Percentiles rank a stretch among this genome's conserved stretches.
Evolutionary conservation across 2,797 vertebrate species (phyloP).

Genomic region (Hoplostethus atlanticus): DNA sequence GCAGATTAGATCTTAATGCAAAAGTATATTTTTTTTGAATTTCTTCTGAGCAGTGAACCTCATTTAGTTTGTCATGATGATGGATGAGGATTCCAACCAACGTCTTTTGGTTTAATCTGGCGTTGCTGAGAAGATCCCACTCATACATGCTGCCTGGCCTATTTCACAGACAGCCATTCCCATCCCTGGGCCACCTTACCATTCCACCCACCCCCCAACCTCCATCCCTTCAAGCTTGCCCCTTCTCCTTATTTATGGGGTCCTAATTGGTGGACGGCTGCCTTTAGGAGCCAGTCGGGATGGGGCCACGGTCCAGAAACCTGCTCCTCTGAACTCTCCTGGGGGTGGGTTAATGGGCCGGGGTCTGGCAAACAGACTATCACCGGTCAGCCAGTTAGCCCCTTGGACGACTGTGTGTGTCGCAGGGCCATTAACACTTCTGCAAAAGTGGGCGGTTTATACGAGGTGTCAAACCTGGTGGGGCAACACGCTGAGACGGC

Average conservation of each 20-base stretch:
- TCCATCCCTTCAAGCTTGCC: slow-evolving; percentile 10
- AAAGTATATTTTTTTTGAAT: background rate
- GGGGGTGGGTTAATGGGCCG: slow-evolving; percentile 65
- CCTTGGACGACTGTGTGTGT: slow-evolving; percentile 37
- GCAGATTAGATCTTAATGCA: slow-evolving; percentile 8
- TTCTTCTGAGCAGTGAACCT: background rate
- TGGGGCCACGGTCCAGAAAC: slow-evolving; percentile 55
- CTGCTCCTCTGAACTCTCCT: slow-evolving; percentile 75
- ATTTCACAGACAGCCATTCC: background rate
- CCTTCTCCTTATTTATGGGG: slow-evolving; percentile 56
- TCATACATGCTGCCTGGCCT: background rate
- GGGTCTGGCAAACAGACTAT: slow-evolving; percentile 51
- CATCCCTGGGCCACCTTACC: background rate
- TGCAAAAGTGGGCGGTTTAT: slow-evolving; percentile 41
- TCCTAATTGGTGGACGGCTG: slow-evolving; percentile 59
- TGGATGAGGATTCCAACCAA: background rate
- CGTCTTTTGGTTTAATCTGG: background rate
- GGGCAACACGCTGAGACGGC: slow-evolving; percentile 6
- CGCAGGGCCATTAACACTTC: slow-evolving; percentile 54
- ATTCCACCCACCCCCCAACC: background rate
- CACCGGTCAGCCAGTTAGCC: slow-evolving; percentile 41
- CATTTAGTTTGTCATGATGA: slow-evolving; percentile 1
- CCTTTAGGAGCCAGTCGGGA: slow-evolving; percentile 49
- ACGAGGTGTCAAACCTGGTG: slow-evolving; percentile 56
- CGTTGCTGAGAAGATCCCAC: slow-evolving; percentile 5